Conservation (phyloP, 1,140 invertebrate genomes). For the Ceratosolen fusciceps region DNA sequence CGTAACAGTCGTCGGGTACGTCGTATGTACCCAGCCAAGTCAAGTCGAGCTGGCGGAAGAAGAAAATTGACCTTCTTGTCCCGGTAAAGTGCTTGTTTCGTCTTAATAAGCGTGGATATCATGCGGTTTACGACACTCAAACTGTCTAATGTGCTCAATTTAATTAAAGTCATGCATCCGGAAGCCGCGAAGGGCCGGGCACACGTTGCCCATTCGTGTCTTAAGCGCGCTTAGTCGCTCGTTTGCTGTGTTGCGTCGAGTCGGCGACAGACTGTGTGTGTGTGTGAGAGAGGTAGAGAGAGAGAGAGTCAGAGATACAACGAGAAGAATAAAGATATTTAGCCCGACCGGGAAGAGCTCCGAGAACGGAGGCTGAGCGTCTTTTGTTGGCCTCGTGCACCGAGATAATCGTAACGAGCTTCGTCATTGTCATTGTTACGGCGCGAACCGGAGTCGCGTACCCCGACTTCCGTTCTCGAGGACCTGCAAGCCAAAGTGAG, state of each 20-base stretch:
- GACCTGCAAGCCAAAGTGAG: no score
- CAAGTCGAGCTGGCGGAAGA: conserved; percentile 39
- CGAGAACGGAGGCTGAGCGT: neutral
- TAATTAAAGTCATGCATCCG: conserved; percentile 43
- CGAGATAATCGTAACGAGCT: neutral
- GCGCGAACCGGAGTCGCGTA: neutral
- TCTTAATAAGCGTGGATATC: conserved; percentile 49
- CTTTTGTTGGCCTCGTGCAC: neutral
- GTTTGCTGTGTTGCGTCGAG: neutral
- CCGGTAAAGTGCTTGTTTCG: conserved; percentile 49
- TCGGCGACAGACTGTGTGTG: no score
- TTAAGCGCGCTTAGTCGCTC: neutral
- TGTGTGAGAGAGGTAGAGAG: no score
- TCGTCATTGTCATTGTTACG: neutral
- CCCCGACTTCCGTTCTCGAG: no score
- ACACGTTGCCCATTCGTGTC: neutral
- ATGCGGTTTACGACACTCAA: conserved; percentile 46
- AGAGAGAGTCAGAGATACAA: no score
- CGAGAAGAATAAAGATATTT: conserved; percentile 31
- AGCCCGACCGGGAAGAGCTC: neutral
- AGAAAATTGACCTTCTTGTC: conserved; percentile 48
- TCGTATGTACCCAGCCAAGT: no score
- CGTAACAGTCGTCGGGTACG: neutral
- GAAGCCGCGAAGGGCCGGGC: neutral
- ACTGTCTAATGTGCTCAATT: conserved; percentile 41